A percentile compares a stretch with the other conserved stretches of the same genome.
Evolutionary conservation across 1,140 invertebrate genomes (phyloP).

Genomic region (Bombus sylvicola): DNA sequence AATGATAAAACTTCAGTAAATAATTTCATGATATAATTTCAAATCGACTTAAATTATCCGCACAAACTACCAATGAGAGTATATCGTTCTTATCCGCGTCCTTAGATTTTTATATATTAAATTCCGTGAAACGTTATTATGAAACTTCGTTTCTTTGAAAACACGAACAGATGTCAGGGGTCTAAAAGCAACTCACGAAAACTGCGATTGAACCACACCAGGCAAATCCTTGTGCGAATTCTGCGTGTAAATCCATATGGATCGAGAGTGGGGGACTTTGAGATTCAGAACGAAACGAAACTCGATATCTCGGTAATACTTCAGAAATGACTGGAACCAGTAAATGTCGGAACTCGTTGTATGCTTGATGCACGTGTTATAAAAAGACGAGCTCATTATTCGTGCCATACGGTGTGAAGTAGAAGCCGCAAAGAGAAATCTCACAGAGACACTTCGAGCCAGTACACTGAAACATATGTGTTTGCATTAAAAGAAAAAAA

Average conservation of each 20-base stretch:
- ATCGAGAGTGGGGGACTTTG: constrained; percentile 24
- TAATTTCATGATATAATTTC: too few relatives aligned
- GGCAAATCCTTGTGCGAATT: constrained; percentile 75
- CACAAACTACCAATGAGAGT: neutral
- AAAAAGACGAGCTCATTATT: constrained; percentile 29
- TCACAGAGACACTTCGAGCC: neutral
- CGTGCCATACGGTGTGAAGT: neutral
- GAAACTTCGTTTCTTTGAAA: constrained; percentile 14
- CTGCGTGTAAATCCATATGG: constrained; percentile 54
- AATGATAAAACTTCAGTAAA: neutral
- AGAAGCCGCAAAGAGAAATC: neutral
- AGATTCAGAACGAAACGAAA: constrained; percentile 52
- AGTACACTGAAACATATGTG: neutral
- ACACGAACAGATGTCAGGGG: neutral
- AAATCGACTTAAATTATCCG: neutral
- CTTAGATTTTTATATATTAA: too few relatives aligned
- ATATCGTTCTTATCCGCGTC: neutral
- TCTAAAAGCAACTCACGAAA: neutral
- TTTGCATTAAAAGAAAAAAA: neutral
- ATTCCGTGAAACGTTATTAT: too few relatives aligned
- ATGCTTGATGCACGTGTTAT: neutral
- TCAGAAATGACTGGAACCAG: constrained; percentile 47
- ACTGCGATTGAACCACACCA: constrained; percentile 52
- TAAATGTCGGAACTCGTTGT: constrained; percentile 38
- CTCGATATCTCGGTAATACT: constrained; percentile 60